Conservation (phyloP, 2,888 invertebrate genomes). For the Mycogona germanica region DNA sequence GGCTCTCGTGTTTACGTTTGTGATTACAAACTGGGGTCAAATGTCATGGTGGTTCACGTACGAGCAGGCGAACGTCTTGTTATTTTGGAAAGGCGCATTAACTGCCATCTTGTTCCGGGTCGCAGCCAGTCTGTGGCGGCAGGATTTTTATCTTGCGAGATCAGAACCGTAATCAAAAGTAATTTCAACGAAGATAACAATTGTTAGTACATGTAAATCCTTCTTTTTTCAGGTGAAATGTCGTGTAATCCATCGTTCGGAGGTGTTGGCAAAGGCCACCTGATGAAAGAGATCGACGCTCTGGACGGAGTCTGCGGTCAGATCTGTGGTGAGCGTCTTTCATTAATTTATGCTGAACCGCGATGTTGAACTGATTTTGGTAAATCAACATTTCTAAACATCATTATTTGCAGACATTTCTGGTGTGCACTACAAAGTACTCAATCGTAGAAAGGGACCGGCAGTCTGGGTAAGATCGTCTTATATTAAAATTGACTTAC, state of each 20-base stretch:
- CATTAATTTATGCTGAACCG: constrained; percentile 26
- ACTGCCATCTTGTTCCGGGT: too few relatives aligned
- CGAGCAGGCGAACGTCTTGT: too few relatives aligned
- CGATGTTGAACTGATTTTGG: too few relatives aligned
- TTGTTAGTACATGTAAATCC: neutral
- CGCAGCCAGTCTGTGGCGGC: too few relatives aligned
- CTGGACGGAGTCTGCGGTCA: constrained; percentile 70
- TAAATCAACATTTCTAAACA: too few relatives aligned
- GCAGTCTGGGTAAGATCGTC: constrained; percentile 55
- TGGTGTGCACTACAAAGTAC: constrained; percentile 63
- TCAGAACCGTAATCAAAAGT: neutral
- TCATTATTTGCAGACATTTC: constrained; percentile 42
- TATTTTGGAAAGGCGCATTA: too few relatives aligned
- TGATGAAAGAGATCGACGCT: constrained; percentile 77
- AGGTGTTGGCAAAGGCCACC: constrained; percentile 80
- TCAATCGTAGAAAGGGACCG: constrained; percentile 71
- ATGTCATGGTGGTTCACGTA: too few relatives aligned
- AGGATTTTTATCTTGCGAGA: too few relatives aligned
- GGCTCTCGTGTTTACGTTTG: neutral
- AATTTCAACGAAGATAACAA: too few relatives aligned
- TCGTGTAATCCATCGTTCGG: constrained; percentile 90
- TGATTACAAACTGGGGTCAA: too few relatives aligned
- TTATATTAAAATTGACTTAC: too few relatives aligned
- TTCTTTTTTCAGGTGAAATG: constrained; percentile 56
- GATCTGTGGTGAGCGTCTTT: constrained; percentile 48